These are phyloP conservation scores for Microdon myrmicae DNA, from an alignment of 2,888 invertebrate species.

Conservation along the genomic window DNA sequence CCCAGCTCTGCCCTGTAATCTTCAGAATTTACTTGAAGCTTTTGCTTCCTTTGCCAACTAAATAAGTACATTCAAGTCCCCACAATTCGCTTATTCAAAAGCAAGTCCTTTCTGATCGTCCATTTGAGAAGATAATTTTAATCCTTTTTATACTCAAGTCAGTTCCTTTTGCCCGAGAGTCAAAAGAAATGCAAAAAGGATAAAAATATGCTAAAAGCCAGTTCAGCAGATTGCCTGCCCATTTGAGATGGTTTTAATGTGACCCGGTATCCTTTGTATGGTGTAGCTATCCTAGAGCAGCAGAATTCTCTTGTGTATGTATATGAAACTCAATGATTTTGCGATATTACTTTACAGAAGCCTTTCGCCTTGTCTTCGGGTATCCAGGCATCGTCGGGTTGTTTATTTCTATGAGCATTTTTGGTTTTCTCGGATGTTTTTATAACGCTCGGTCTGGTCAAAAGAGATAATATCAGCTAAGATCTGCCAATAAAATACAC, in stretches of 20 bases:
- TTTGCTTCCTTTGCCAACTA: constrained; percentile 20
- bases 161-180: constrained; percentile 6
- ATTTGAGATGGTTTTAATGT: constrained; percentile 46
- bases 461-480: constrained; percentile 47
- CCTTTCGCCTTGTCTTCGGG: too few species aligned
- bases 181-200: constrained; percentile 1
- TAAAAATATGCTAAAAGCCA: constrained; percentile 17
- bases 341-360: constrained; percentile 28
- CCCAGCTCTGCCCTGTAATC: too few species aligned
- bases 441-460: too few species aligned
- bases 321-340: constrained; percentile 33
- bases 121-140: constrained; percentile 18
- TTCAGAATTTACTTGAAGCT: too few species aligned
- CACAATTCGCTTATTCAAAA: constrained; percentile 51
- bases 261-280: constrained; percentile 23
- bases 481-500: too few species aligned
- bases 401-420: constrained; percentile 24
- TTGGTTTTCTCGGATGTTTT: constrained; percentile 37
- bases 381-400: too few species aligned
- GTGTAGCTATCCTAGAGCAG: too few species aligned
- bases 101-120: constrained; percentile 18
- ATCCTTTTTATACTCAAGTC: constrained; percentile 22
- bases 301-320: too few species aligned
- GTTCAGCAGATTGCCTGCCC: constrained; percentile 47
- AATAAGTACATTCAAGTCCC: constrained; percentile 36